These are phyloP conservation scores for Magallana nippona DNA, from an alignment of 2,888 invertebrate species.

Conservation along the genomic window DNA sequence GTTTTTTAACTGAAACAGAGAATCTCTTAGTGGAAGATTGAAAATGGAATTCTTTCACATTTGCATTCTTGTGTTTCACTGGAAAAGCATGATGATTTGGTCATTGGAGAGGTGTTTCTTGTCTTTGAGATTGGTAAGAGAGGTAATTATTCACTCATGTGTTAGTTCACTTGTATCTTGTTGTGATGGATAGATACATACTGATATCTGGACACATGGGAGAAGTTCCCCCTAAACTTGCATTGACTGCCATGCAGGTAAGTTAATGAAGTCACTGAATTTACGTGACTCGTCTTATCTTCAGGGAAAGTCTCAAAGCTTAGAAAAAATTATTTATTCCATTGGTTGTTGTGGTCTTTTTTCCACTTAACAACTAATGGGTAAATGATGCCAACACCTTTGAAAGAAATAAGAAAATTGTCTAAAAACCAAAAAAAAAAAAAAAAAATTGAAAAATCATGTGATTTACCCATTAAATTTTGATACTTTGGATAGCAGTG, in stretches of 20 bases:
- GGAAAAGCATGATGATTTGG: conserved; percentile 3
- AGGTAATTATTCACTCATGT: conserved; percentile 15
- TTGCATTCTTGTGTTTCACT: neutral
- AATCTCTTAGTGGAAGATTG: conserved; percentile 6
- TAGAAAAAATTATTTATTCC: neutral
- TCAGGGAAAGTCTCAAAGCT: conserved; percentile 35
- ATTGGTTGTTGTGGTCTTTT: conserved; percentile 9
- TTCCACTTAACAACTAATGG: conserved; percentile 9
- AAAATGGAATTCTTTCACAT: conserved; percentile 12
- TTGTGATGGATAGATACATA: neutral
- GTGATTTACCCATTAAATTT: neutral
- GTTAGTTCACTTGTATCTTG: conserved; percentile 22
- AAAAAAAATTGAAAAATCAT: neutral
- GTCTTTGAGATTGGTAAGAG: neutral
- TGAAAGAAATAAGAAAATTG: neutral
- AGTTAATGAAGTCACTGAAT: conserved; percentile 19
- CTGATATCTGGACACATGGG: neutral
- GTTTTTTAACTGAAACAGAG: conserved; percentile 3
- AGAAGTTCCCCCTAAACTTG: neutral
- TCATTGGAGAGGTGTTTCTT: conserved; percentile 11
- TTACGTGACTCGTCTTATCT: conserved; percentile 14
- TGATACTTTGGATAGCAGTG: conserved; percentile 24
- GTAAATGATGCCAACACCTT: neutral
- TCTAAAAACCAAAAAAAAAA: neutral
- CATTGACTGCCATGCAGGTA: conserved; percentile 29